phyloP scores from a whole-genome alignment of 2,888 invertebrate genomes.

The Harpalus rubripes region DNA sequence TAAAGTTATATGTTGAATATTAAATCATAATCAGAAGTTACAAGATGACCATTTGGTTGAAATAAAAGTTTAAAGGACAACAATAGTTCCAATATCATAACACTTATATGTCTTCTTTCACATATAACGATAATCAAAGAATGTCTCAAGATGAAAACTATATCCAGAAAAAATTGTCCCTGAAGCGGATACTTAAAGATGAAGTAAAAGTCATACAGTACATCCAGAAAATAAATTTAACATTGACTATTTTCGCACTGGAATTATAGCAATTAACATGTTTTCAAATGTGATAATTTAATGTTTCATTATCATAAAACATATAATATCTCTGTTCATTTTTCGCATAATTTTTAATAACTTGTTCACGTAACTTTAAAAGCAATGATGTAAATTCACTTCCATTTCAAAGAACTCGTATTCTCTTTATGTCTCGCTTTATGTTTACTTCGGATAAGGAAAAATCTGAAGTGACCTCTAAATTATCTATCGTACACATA shows the following conservation, averaged over 20 bases:
- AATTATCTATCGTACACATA: constrained; percentile 21
- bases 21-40: too few species aligned
- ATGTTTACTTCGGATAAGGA: constrained; percentile 42
- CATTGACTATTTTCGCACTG: background rate
- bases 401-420: background rate
- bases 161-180: too few species aligned
- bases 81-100: too few species aligned
- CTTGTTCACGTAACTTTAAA: constrained; percentile 2
- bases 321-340: constrained; percentile 9
- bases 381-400: constrained; percentile 12
- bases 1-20: too few species aligned
- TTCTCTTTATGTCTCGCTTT: too few species aligned
- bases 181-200: too few species aligned
- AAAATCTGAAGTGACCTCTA: constrained; percentile 30
- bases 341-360: constrained; percentile 13
- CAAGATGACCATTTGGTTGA: too few species aligned
- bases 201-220: background rate
- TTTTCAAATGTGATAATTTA: constrained; percentile 31
- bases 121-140: too few species aligned
- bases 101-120: too few species aligned
- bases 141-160: too few species aligned
- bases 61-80: too few species aligned
- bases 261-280: constrained; percentile 4
- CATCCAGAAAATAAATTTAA: background rate
- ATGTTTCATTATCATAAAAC: constrained; percentile 24